Percentiles rank a stretch among this genome's conserved stretches.
Conservation (phyloP, 2,888 invertebrate genomes). For the Caenorhabditis uteleia region DNA sequence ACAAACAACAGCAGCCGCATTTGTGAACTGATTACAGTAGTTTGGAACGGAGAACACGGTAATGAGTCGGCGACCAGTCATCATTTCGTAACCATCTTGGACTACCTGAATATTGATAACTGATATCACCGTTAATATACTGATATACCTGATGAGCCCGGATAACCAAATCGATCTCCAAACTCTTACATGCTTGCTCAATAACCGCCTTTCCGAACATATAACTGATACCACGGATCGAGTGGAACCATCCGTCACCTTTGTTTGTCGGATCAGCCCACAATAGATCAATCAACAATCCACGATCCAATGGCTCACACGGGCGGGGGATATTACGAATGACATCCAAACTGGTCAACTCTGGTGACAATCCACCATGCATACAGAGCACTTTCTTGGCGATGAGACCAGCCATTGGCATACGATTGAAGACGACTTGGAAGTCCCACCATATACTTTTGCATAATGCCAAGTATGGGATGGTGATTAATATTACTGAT, state of each 20-base stretch:
- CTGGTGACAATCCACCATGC: slow-evolving; percentile 63
- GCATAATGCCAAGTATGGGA: no score
- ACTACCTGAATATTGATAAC: slow-evolving; percentile 36
- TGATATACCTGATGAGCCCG: slow-evolving; percentile 54
- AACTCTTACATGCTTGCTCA: slow-evolving; percentile 48
- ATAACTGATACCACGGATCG: slow-evolving; percentile 56
- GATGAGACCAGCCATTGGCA: slow-evolving; percentile 62
- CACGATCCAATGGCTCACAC: slow-evolving; percentile 58
- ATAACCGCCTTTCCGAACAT: slow-evolving; percentile 63
- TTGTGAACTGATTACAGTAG: slow-evolving; percentile 59
- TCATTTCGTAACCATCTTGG: slow-evolving; percentile 64
- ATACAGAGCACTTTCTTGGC: slow-evolving; percentile 60
- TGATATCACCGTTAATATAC: neutral
- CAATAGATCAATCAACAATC: slow-evolving; percentile 59
- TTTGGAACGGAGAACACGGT: slow-evolving; percentile 64
- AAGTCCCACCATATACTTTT: slow-evolving; percentile 66
- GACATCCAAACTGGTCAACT: slow-evolving; percentile 50
- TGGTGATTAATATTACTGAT: no score
- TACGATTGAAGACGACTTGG: slow-evolving; percentile 59
- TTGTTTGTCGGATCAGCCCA: slow-evolving; percentile 65
- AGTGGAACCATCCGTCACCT: slow-evolving; percentile 56
- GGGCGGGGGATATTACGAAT: slow-evolving; percentile 55
- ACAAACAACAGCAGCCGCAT: slow-evolving; percentile 63
- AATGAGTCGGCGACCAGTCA: slow-evolving; percentile 58
- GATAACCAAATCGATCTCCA: slow-evolving; percentile 60